Evolutionary conservation across 2,888 invertebrate genomes (phyloP).

Genomic region (Oxycera nigricornis): DNA sequence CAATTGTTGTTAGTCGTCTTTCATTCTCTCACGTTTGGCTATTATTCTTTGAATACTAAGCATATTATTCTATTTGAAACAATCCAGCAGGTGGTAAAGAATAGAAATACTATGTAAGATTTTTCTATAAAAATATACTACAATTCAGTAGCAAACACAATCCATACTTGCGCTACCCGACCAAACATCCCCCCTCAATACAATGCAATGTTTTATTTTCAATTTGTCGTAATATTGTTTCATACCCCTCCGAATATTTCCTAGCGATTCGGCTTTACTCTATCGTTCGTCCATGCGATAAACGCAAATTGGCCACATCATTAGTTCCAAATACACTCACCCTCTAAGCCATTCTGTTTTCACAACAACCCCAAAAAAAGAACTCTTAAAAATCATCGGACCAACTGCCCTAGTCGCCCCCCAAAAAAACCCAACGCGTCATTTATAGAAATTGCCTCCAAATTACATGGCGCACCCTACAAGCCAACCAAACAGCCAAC

Average conservation of each 20-base stretch:
- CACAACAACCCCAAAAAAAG: not conserved
- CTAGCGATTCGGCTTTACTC: not conserved
- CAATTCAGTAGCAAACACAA: no score
- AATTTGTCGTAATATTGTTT: constrained; percentile 14
- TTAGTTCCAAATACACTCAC: constrained; percentile 32
- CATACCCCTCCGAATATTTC: not conserved
- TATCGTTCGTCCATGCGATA: constrained; percentile 28
- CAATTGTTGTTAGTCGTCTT: no score
- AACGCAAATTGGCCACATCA: constrained; percentile 42
- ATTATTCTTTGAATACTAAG: no score
- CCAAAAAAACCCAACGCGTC: not conserved
- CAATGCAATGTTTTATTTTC: constrained; percentile 27
- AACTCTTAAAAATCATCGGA: constrained; percentile 25
- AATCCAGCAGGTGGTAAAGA: no score
- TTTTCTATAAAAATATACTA: no score
- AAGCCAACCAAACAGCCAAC: not conserved
- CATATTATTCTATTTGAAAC: no score
- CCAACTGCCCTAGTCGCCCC: not conserved
- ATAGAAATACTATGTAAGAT: no score
- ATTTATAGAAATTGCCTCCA: not conserved
- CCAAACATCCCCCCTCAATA: not conserved
- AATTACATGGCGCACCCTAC: not conserved
- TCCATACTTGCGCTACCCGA: not conserved
- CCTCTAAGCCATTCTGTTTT: not conserved
- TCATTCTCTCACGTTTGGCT: no score